These are phyloP conservation scores for Caenorhabditis macrosperma DNA, from an alignment of 2,888 invertebrate genomes.

Conservation along the genomic window DNA sequence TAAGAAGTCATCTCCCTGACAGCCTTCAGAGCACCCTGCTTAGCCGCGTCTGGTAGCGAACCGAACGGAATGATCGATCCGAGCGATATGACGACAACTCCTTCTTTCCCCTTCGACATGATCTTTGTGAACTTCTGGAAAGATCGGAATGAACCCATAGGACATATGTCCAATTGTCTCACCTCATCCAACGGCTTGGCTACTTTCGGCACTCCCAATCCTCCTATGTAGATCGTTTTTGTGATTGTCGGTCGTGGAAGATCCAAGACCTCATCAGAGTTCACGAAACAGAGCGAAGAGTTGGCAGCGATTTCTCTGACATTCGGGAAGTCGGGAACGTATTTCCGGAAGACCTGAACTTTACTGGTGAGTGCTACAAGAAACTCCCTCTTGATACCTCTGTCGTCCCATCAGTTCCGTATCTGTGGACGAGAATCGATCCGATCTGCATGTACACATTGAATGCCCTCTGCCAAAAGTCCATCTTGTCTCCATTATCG, in stretches of 20 bases:
- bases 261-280: conserved; percentile 68
- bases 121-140: conserved; percentile 61
- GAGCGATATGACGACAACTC: conserved; percentile 70
- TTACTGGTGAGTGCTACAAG: no score
- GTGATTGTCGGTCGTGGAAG: conserved; percentile 65
- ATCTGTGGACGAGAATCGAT: conserved; percentile 64
- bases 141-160: no score
- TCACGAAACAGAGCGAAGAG: conserved; percentile 65
- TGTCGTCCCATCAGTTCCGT: conserved; percentile 66
- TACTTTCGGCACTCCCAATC: conserved; percentile 60
- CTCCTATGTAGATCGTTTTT: conserved; percentile 65
- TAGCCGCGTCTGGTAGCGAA: conserved; percentile 25
- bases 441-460: conserved; percentile 74
- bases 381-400: no score
- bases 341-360: conserved; percentile 66
- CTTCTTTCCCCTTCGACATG: conserved; percentile 68
- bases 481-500: conserved; percentile 73
- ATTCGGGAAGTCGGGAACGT: conserved; percentile 71
- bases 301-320: conserved; percentile 71
- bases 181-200: conserved; percentile 60
- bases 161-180: background rate
- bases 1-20: conserved; percentile 61
- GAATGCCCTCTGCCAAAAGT: conserved; percentile 68
- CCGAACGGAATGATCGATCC: conserved; percentile 66
- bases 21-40: conserved; percentile 46